Evolutionary conservation across 2,797 vertebrate species (phyloP), one percentile per base, ranked within the genome.

Genomic region (Tapirus indicus): DNA sequence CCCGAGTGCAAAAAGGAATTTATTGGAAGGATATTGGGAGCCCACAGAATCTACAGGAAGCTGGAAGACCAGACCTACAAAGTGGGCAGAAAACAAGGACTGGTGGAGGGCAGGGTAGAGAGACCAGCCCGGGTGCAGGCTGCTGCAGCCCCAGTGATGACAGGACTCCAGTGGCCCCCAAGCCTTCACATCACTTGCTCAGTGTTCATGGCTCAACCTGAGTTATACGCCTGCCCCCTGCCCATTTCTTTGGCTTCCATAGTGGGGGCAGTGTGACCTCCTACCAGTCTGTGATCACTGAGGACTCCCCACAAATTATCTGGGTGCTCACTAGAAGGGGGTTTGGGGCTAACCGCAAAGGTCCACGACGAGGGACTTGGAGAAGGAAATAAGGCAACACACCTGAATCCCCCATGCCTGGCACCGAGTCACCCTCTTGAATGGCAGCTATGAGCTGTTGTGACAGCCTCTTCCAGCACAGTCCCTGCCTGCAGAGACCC

Each of bases 391-490:
- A 21, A 56, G 84, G 60, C 6, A 7, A 29, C 13, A 4, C 18
- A 17, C n/a, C 1, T 0, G 2, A 7, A 5, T 21, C 20, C 71
- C 32, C 56, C 0, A 0, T 16, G 29, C 47, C 35, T 38, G 16
- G 60, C 60, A 23, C 64, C 6, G 1, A 60, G 16, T 0, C 4
- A 29, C 0, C 0, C 62, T 58, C 23, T 25, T 3, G 20, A 71
- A 2, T 5, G 41, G 41, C 20, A 17, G 29, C 47, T 69, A 16
- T 6, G 2, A 5, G 52, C 88, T 38, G 7, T 29, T 1, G 0
- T 3, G 3, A 14, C 3, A 7, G 75, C 38, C 83, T 78, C 62
- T 7, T 7, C n/a, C 1, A 23, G 38, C 0, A 2, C 0, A 0
- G 35, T 9, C 20, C 29, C 23, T 18, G 66, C 47, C 83, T 20